Conservation (phyloP, 2,113 vertebrate species). For the Acanthisitta chloris region DNA sequence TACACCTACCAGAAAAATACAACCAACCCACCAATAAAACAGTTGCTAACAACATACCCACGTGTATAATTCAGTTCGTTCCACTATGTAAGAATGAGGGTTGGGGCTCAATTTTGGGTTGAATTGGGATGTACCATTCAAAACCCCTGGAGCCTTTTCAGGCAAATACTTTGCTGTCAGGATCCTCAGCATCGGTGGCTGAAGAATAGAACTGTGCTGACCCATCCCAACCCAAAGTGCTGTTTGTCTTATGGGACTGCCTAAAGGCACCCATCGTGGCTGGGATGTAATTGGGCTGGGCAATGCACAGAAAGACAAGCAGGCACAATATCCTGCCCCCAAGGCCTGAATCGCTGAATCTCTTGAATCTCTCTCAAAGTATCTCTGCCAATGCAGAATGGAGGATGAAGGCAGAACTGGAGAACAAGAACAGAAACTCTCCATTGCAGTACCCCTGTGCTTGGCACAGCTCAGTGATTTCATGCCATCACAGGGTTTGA, state of each 20-base stretch:
- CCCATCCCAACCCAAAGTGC: background rate
- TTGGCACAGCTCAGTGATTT: fast-evolving
- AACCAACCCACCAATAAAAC: background rate
- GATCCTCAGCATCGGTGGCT: background rate
- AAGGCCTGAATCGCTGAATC: background rate
- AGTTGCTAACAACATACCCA: background rate
- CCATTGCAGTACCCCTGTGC: fast-evolving
- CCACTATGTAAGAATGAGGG: background rate
- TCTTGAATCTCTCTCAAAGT: background rate
- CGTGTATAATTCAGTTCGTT: background rate
- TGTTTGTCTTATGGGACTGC: background rate
- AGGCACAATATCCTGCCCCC: background rate
- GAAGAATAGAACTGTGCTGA: background rate
- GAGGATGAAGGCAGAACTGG: background rate
- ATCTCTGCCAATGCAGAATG: background rate
- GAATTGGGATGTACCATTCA: background rate
- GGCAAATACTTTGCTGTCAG: background rate
- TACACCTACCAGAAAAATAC: background rate
- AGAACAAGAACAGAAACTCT: background rate
- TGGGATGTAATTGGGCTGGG: background rate
- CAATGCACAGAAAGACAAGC: background rate
- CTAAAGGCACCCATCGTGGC: background rate
- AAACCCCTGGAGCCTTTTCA: background rate
- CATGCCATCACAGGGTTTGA: fast-evolving
- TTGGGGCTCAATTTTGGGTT: background rate